Evolutionary conservation across 2,113 vertebrate genomes (phyloP).

Genomic region (Lophius piscatorius): DNA sequence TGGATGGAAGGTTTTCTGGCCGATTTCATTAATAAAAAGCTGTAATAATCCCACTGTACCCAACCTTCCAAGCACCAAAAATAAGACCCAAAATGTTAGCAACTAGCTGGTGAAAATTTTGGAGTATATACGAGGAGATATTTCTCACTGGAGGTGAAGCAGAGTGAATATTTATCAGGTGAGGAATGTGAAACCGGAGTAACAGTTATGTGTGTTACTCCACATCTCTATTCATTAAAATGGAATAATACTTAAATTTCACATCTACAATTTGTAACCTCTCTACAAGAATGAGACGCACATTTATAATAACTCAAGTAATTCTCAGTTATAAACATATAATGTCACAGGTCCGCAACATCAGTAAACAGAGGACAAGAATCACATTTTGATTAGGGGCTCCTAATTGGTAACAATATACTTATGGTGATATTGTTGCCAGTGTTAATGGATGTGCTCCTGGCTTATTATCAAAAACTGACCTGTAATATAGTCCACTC

Average conservation of each 20-base stretch:
- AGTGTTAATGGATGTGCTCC: not conserved
- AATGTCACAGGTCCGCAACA: too few species aligned
- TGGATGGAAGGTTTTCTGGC: too few species aligned
- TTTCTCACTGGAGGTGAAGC: constrained; percentile 4
- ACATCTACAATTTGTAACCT: too few species aligned
- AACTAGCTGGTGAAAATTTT: constrained; percentile 5
- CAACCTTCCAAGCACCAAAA: not conserved
- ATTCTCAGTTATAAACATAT: too few species aligned
- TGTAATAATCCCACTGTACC: not conserved
- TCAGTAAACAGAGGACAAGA: not conserved
- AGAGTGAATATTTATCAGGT: not conserved
- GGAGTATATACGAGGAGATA: not conserved
- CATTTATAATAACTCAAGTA: too few species aligned
- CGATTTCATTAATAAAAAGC: constrained; percentile 17
- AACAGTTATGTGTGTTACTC: too few species aligned
- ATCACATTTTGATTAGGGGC: not conserved
- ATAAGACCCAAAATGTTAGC: not conserved
- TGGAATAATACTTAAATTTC: too few species aligned
- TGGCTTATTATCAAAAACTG: constrained; percentile 10
- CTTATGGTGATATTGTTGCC: not conserved
- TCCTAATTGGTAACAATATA: not conserved
- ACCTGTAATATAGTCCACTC: constrained; percentile 77
- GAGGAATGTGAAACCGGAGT: too few species aligned
- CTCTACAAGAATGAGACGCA: too few species aligned
- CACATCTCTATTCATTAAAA: too few species aligned